Evolutionary conservation across 2,113 vertebrate genomes (phyloP).

Genomic region (Carlito syrichta): DNA sequence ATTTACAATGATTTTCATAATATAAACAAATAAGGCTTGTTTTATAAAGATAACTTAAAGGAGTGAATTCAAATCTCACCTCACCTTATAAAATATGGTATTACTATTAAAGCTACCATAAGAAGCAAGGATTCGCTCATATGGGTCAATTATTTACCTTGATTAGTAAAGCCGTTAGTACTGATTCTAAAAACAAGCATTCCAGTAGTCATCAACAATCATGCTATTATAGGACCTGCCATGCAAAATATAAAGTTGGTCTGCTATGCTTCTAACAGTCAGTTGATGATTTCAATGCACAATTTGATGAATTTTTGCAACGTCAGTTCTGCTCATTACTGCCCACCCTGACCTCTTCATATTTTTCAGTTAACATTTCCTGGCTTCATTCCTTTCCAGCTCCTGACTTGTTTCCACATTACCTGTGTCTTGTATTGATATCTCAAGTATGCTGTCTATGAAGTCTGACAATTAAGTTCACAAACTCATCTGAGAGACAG

Average conservation of each 20-base stretch:
- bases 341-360: too few species aligned
- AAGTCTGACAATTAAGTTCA: too few species aligned
- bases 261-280: too few species aligned
- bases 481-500: too few species aligned
- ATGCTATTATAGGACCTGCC: not conserved
- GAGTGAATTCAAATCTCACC: not conserved
- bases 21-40: not conserved
- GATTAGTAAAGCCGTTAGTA: not conserved
- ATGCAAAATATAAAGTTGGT: too few species aligned
- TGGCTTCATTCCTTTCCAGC: not conserved
- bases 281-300: too few species aligned
- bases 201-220: not conserved
- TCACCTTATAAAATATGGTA: not conserved
- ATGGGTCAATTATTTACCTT: not conserved
- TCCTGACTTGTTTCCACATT: not conserved
- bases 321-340: too few species aligned
- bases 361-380: not conserved
- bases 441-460: not conserved
- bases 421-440: not conserved
- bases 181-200: not conserved
- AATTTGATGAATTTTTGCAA: too few species aligned
- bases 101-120: not conserved
- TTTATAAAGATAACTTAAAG: not conserved
- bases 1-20: constrained; percentile 14
- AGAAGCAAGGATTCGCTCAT: not conserved